These are phyloP conservation scores for Emesis russula DNA, from an alignment of 2,888 invertebrate species.

Conservation along the genomic window DNA sequence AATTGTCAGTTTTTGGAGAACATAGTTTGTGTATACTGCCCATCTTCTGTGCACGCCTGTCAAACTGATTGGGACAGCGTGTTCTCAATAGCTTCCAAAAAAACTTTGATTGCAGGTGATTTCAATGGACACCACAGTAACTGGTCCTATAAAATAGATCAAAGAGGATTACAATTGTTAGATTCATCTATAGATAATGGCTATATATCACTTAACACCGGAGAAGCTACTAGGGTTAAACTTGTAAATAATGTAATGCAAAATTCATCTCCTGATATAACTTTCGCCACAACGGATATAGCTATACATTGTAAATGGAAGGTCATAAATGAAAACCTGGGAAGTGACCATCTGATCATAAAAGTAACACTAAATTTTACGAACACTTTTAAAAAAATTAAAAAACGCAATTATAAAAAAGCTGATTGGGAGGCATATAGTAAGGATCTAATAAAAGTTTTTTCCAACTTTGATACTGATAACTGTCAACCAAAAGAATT, in stretches of 20 bases:
- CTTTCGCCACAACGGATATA: constrained; percentile 6
- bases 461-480: too few species aligned
- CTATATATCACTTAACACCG: constrained; percentile 39
- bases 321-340: background rate
- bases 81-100: constrained; percentile 20
- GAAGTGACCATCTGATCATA: too few species aligned
- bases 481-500: too few species aligned
- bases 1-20: constrained; percentile 58
- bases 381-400: too few species aligned
- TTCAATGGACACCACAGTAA: constrained; percentile 65
- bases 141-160: constrained; percentile 65
- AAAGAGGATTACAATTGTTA: constrained; percentile 53
- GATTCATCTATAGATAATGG: constrained; percentile 36
- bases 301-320: too few species aligned
- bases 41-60: constrained; percentile 41
- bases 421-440: too few species aligned
- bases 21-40: constrained; percentile 69
- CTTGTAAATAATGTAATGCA: constrained; percentile 42
- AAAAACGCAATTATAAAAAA: too few species aligned
- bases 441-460: background rate
- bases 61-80: constrained; percentile 48
- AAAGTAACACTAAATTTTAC: too few species aligned
- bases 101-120: constrained; percentile 64
- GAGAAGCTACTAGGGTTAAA: constrained; percentile 42
- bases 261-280: constrained; percentile 56